phyloP scores from a whole-genome alignment of 2,113 vertebrate genomes.

The Thamnaconus septentrionalis region DNA sequence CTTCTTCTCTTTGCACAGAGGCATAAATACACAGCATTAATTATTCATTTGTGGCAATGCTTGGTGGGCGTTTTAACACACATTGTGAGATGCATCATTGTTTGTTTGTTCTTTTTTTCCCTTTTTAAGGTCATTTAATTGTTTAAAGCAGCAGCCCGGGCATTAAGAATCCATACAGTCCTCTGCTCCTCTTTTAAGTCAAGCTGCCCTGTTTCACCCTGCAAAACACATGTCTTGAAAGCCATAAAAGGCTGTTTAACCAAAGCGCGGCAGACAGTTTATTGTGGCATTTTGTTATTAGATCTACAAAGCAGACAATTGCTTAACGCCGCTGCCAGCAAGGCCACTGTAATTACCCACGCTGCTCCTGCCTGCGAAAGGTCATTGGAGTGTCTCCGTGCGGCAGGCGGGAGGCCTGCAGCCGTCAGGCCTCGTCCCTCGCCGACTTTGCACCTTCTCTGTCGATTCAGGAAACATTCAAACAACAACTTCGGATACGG shows the following conservation, averaged over 20 bases:
- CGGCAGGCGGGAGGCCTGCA: background rate
- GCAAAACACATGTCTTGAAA: constrained; percentile 35
- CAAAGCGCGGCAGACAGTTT: constrained; percentile 28
- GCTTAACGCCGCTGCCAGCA: constrained; percentile 14
- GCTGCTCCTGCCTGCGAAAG: constrained; percentile 7
- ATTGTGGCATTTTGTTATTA: constrained; percentile 36
- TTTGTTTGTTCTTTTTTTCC: no score
- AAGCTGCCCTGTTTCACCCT: constrained; percentile 21
- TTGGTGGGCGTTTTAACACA: no score
- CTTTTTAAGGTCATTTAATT: constrained; percentile 45
- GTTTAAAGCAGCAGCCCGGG: constrained; percentile 46
- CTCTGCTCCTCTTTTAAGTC: constrained; percentile 35
- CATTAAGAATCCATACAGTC: constrained; percentile 42
- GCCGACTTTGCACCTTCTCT: constrained; percentile 26
- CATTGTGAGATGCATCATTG: no score
- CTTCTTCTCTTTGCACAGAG: no score
- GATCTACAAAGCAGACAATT: constrained; percentile 34
- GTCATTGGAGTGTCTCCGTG: constrained; percentile 13
- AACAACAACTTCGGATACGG: no score
- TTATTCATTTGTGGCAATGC: no score
- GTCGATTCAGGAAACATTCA: constrained; percentile 61
- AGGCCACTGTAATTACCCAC: constrained; percentile 2
- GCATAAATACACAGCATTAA: no score
- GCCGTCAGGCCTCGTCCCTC: constrained; percentile 23
- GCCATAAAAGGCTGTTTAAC: constrained; percentile 39